Evolutionary conservation across 2,113 vertebrate genomes (phyloP).

Genomic region (Microcebus lehilahytsara): DNA sequence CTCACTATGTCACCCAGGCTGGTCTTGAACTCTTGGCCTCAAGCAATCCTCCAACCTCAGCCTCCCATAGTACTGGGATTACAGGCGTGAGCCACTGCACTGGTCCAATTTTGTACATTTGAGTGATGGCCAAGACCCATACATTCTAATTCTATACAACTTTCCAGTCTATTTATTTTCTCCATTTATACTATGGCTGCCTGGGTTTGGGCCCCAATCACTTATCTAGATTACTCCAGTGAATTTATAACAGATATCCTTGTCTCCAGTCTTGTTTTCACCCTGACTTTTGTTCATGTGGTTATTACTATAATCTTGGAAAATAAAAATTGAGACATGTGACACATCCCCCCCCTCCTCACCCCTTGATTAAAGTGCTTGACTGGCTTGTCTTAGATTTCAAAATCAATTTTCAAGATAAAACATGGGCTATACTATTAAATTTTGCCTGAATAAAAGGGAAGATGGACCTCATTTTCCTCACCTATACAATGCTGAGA

Average conservation of each 20-base stretch:
- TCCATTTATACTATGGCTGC: fast-evolving
- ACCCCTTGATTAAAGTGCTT: not conserved
- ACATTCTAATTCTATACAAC: not conserved
- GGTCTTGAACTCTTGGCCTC: too few relatives aligned
- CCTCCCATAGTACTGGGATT: too few relatives aligned
- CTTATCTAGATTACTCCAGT: not conserved
- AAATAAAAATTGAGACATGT: not conserved
- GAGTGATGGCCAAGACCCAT: not conserved
- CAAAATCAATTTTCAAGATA: not conserved
- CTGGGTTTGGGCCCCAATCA: not conserved
- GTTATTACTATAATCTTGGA: not conserved
- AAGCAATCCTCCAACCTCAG: too few relatives aligned
- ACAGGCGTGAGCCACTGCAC: too few relatives aligned
- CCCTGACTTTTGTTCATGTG: not conserved
- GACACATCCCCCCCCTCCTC: not conserved
- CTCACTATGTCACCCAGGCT: too few relatives aligned
- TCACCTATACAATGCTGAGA: not conserved
- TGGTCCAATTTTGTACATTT: not conserved
- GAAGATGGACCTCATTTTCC: not conserved
- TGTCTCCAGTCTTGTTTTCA: not conserved
- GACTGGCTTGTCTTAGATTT: not conserved
- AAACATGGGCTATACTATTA: not conserved
- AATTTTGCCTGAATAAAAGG: not conserved
- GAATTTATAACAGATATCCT: not conserved
- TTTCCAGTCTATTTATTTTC: not conserved